Base-by-base conservation (phyloP, 2,888 invertebrate species). In the Podabrus alpinus region DNA sequence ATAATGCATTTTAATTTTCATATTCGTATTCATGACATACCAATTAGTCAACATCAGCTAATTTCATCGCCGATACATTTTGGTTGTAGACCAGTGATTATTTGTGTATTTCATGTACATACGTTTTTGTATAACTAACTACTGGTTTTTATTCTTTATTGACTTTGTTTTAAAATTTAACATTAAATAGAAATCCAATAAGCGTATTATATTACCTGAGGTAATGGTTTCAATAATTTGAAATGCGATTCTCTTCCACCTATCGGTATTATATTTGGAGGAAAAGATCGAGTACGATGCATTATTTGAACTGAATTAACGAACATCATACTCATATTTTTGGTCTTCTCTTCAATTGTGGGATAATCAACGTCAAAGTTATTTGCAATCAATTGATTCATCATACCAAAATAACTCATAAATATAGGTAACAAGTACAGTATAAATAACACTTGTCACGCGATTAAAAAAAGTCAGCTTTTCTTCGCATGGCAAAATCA, bases 311-410 rank as follows among this genome's bases (percentile, higher is more conserved):
- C 82, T 0, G 80, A 79, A 72, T 84, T 84, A 3, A 85, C 69
- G 69, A 87, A 85, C 24, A 86, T 25, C 83, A 86, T 80, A 69
- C 83, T 84, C 25, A 84, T 81, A 68, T 82, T 82, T 67, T 82
- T 80, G 19, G 79, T 80, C 9, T 86, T 72, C 1, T 84, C 84
- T 9, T 17, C 7, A 1, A 82, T 15, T 10, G 74, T 15, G 1
- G 86, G 84, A 61, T 82, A 77, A 67, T 82, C 79, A 2, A 82
- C 77, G 0, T 85, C 86, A 70, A 87, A 85, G 78, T 83, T 81
- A 59, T 79, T 82, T 62, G 73, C 75, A 7, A 81, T 69, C n/a
- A 45, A n/a, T 7, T 45, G n/a, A n/a, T 45, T n/a, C 4, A n/a
- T n/a, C 45, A 5, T 7, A 2, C 7, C 45, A 2, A n/a, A 45